Evolutionary conservation across 2,113 vertebrate species (phyloP).

Genomic region (Artemisiospiza belli): DNA sequence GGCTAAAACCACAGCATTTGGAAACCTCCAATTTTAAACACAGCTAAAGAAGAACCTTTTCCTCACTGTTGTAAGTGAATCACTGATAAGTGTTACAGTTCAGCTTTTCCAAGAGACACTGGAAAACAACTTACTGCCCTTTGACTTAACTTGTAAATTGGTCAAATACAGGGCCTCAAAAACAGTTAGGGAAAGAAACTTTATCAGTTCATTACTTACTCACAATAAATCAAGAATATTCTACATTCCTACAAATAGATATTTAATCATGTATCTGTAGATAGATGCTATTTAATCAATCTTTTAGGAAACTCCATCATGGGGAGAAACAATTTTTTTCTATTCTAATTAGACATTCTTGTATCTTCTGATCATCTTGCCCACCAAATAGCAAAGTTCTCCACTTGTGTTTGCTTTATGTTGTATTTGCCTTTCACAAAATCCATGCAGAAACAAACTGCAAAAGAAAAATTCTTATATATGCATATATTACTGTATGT

Average conservation of each 20-base stretch:
- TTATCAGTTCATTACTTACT: conserved; percentile 2
- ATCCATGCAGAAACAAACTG: not conserved
- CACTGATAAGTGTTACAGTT: not conserved
- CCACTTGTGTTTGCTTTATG: not conserved
- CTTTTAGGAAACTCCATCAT: not conserved
- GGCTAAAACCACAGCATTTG: not conserved
- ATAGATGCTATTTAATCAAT: not conserved
- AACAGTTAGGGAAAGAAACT: not conserved
- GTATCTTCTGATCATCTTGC: not conserved
- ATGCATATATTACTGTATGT: not conserved
- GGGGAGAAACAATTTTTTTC: not conserved
- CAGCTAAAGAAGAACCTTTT: not conserved
- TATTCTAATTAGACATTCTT: not conserved
- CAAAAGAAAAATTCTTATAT: not conserved
- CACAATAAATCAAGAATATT: not conserved
- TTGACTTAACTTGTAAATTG: not conserved
- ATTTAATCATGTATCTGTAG: not conserved
- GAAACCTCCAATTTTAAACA: not conserved
- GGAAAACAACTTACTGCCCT: not conserved
- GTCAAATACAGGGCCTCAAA: not conserved
- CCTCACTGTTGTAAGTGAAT: not conserved
- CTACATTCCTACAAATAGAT: not conserved
- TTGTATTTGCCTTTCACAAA: not conserved
- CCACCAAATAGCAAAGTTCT: conserved; percentile 55
- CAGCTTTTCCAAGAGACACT: conserved; percentile 22